Base-by-base conservation (phyloP, 2,113 vertebrate genomes). In the Fregata magnificens region DNA sequence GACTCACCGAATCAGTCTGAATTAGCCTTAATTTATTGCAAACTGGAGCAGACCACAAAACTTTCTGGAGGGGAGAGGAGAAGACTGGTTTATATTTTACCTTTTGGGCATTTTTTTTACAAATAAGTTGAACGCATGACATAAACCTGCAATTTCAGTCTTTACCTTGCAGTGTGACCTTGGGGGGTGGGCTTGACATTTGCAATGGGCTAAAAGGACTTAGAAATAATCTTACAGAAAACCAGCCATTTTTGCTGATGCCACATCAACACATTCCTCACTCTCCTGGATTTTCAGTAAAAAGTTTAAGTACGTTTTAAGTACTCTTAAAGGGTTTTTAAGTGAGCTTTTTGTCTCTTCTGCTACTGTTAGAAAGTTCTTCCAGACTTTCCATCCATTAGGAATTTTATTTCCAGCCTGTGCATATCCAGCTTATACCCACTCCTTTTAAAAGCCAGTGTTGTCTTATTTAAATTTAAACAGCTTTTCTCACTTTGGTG, bases 11-110 rank as follows among this genome's bases (percentile, higher is more conserved):
- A 47, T 82, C 65, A 11, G 24, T 21, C 66, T 22, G 21, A 83
- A 88, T 86, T 82, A 76, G 32, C 15, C 71, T 94, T 42, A 24
- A 77, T 91, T 87, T 59, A 40, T n/a, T 36, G 81, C 94, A 86
- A 62, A 45, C 22, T 38, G 66, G 69, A 32, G 56, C 61, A 61
- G 38, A 28, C 53, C 81, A 50, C 40, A 19, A 47, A 76, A 52
- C 32, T 62, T 52, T 67, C 40, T 28, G 42, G 25, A 85, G 29
- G 16, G 44, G n/a, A 49, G 28, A 34, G 16, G 21, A 36, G 45
- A 10, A 8, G 29, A 4, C 20, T n/a, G 29, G 4, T 29, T 50
- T 61, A 8, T 70, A 6, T 71, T 70, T 69, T 59, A 13, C 38
- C 16, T 84, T 77, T 32, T 1, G 42, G 45, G n/a, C 4, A 1